Conservation (phyloP, 2,113 vertebrate genomes). For the Rhea americana region DNA sequence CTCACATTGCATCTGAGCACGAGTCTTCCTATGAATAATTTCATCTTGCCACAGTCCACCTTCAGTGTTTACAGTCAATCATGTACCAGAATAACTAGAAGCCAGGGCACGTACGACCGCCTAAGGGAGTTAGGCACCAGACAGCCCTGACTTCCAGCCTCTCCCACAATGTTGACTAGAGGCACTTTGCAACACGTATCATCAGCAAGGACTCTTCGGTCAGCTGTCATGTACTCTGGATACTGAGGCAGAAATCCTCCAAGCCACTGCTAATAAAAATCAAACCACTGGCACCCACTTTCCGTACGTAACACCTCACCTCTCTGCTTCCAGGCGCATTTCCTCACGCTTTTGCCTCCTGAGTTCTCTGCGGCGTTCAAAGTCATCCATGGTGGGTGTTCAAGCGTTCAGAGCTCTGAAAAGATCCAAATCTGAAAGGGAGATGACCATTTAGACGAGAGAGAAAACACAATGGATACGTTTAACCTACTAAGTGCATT, state of each 20-base stretch:
- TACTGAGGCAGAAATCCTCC: neutral
- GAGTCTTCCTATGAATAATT: neutral
- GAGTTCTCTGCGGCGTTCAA: conserved; percentile 94
- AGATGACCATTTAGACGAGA: neutral
- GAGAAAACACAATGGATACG: neutral
- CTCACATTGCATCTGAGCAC: neutral
- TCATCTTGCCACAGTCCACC: rapidly evolving
- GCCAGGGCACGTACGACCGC: neutral
- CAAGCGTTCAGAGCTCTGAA: conserved; percentile 29
- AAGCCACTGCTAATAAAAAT: neutral
- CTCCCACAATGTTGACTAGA: neutral
- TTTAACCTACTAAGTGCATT: neutral
- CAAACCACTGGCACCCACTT: neutral
- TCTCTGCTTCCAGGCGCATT: conserved; percentile 95
- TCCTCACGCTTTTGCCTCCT: conserved; percentile 98
- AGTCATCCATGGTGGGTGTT: conserved; percentile 89
- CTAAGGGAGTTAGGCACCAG: neutral
- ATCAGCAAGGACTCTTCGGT: neutral
- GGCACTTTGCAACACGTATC: neutral
- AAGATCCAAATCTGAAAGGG: conserved; percentile 45
- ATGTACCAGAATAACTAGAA: neutral
- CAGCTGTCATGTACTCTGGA: neutral
- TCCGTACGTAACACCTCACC: conserved; percentile 74
- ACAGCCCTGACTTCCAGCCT: neutral
- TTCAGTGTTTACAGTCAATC: neutral